Base-by-base conservation (phyloP, 2,113 vertebrate genomes). In the Oceanites oceanicus region DNA sequence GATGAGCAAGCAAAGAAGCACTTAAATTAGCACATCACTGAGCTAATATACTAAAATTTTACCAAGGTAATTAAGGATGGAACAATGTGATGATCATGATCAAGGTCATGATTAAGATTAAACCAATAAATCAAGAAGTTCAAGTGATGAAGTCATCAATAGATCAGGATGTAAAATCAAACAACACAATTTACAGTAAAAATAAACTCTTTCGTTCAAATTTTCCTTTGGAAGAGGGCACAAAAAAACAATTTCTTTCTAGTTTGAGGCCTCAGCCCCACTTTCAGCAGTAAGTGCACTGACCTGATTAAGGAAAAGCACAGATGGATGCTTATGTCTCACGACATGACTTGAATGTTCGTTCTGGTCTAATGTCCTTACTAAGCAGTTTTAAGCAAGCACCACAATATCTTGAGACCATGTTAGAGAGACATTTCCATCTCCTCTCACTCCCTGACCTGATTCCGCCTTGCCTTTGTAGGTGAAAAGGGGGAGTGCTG, bases 1-100 rank as follows among this genome's bases (percentile, higher is more conserved):
- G 50, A 90, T 90, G 63, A 95, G 50, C 67, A 95, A 94, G 91
- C 88, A 94, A 59, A 93, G 81, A 93, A 53, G 62, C 53, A 83
- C 78, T 94, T 95, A 92, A 66, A 90, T 90, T 76, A 95, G 34
- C 67, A 90, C 53, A 90, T 88, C 71, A 68, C 62, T 90, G 86
- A 86, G 49, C 52, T 93, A 86, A 95, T 90, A 88, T 19, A 83
- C 71, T 49, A 86, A 30, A 88, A 11, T 90, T 88, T 90, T 79
- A 80, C 58, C 13, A 18, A 76, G 58, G 45, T 79, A 88, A 94
- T 93, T 93, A 93, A 83, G 88, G 88, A 76, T 11, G 49, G 80
- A 74, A 90, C 26, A 94, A 85, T 90, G 53, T 53, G 58, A 92
- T 71, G 42, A 84, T 80, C 72, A 65, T n/a, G 38, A 66, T 86